Base-by-base conservation (phyloP, 2,888 invertebrate species). In the Sarcophaga caerulescens region DNA sequence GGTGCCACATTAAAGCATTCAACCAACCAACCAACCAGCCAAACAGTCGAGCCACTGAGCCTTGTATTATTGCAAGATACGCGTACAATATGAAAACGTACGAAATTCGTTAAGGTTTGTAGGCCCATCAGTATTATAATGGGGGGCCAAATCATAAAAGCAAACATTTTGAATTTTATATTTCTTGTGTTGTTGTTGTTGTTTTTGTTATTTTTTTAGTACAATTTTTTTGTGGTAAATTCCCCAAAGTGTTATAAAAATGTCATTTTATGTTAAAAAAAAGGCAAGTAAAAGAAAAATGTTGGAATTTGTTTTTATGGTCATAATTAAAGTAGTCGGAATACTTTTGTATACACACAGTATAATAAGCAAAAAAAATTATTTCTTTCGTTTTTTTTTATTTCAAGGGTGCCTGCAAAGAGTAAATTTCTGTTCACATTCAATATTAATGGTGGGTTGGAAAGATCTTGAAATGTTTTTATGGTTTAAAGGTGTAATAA, bases 161-260 rank as follows among this genome's bases (percentile, higher is more conserved):
- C 17, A 52, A 52, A 52, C 12, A 52, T 14, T 52, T 12, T 52
- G 52, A 52, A 52, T 14, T 14, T 52, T 14, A 11, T 14, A 5
- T 52, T 52, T 52, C 17, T 47, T 52, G 1, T 52, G 1, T 52
- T 52, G 52, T 5, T 12, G 12, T 66, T 71, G 35, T 1, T 35
- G 6, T 35, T 47, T 19, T 52, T 77, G 19, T 10, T 17, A 5
- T 44, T 21, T 63, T 68, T 69, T 21, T 45, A 35, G 35, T 35
- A 35, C 35, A 35, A 35, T 77, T 35, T 63, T 70, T 52, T 62
- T 71, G 57, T 35, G 52, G 14, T n/a, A 47, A 76, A 81, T 81
- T 85, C 84, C 81, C 84, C 59, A 85, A 77, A 85, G 81, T 77
- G 77, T 81, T 73, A 59, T 85, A 85, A 81, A 80, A 84, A 65